Percentiles rank a stretch among this genome's conserved stretches.
phyloP scores from a whole-genome alignment of 2,888 invertebrate species.

The Carpatolechia fugitivella region DNA sequence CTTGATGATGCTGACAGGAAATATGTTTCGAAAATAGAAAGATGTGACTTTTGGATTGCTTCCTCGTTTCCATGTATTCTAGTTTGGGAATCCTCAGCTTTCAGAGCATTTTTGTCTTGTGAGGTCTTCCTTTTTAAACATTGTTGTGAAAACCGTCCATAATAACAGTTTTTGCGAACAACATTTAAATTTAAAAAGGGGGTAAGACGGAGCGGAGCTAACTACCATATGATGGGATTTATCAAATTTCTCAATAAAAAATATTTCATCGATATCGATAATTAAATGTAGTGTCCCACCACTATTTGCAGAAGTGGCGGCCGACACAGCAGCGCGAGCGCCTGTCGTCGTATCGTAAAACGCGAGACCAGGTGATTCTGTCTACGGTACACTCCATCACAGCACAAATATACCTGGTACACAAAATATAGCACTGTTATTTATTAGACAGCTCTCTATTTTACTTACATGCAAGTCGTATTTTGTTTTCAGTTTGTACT shows the following conservation, averaged over 20 bases:
- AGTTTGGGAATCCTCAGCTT: too few species aligned
- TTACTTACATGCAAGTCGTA: neutral
- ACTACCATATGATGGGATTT: too few species aligned
- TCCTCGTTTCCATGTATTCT: too few species aligned
- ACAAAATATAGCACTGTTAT: neutral
- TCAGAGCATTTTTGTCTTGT: too few species aligned
- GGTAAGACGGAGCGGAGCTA: too few species aligned
- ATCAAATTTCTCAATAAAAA: neutral
- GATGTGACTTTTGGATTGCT: too few species aligned
- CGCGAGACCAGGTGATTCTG: conserved; percentile 74
- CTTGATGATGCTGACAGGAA: too few species aligned
- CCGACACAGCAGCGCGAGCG: conserved; percentile 35
- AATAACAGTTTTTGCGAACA: too few species aligned
- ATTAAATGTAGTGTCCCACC: conserved; percentile 20
- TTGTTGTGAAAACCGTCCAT: too few species aligned
- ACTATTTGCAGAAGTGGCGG: conserved; percentile 40
- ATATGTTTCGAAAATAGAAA: too few species aligned
- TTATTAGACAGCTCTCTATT: neutral
- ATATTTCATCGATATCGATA: conserved; percentile 11
- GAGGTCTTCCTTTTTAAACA: too few species aligned
- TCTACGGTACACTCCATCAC: conserved; percentile 41
- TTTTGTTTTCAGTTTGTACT: neutral
- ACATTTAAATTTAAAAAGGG: too few species aligned
- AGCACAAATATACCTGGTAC: neutral
- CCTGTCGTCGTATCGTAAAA: conserved; percentile 62